These are phyloP conservation scores for Struthidea cinerea DNA, from an alignment of 2,113 vertebrate species.

Conservation along the genomic window DNA sequence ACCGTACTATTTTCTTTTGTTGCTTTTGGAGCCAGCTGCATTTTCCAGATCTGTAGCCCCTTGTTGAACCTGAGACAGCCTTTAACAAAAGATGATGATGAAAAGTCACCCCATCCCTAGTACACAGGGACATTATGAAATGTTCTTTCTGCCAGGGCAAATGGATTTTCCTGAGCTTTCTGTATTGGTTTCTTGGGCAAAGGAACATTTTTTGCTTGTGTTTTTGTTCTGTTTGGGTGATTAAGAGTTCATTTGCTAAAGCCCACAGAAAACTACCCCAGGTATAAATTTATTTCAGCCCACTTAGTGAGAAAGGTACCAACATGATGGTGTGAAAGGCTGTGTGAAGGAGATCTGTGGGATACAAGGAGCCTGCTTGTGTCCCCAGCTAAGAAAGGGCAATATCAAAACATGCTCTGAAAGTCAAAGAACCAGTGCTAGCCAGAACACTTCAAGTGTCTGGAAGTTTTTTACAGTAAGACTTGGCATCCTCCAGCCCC, in stretches of 20 bases:
- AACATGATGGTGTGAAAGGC: neutral
- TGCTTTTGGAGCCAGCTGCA: neutral
- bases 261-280: neutral
- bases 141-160: neutral
- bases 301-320: neutral
- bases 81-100: neutral
- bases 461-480: neutral
- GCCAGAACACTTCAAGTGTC: neutral
- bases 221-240: neutral
- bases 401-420: neutral
- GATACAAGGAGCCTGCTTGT: neutral
- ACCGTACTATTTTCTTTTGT: neutral
- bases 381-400: neutral
- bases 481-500: neutral
- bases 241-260: neutral
- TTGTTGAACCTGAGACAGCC: neutral
- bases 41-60: neutral
- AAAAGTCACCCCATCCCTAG: neutral
- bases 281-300: neutral
- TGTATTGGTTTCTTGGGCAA: neutral
- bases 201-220: neutral
- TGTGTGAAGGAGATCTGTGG: neutral
- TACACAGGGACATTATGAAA: neutral
- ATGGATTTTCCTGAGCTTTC: neutral
- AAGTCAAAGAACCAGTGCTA: neutral